Percentiles rank a stretch among this genome's conserved stretches.
These are phyloP conservation scores for Idaea aversata DNA, from an alignment of 2,888 invertebrate genomes.

Conservation along the genomic window DNA sequence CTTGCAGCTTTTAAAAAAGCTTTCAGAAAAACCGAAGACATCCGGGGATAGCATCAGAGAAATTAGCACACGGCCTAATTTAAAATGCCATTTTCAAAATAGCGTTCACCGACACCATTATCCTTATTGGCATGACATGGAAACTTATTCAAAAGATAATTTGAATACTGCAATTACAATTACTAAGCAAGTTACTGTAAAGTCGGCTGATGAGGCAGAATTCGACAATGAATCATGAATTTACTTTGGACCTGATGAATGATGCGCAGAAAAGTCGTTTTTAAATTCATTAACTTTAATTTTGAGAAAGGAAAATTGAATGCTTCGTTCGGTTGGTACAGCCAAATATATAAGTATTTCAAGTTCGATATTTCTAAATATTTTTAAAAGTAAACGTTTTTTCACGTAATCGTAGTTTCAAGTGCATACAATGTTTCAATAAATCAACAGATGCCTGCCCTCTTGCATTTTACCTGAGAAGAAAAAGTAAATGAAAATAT, in stretches of 20 bases:
- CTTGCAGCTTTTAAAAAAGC: not conserved
- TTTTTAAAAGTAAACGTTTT: slow-evolving; percentile 30
- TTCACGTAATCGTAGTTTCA: slow-evolving; percentile 42
- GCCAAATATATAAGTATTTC: slow-evolving; percentile 18
- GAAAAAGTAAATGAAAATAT: not conserved
- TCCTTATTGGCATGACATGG: slow-evolving; percentile 28
- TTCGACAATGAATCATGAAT: not conserved
- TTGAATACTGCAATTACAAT: not conserved
- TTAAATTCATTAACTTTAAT: no score
- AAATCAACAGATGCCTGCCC: slow-evolving; percentile 47
- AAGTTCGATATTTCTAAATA: slow-evolving; percentile 23
- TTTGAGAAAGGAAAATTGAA: slow-evolving; percentile 12
- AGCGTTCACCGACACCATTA: slow-evolving; percentile 25
- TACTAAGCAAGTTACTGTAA: slow-evolving; percentile 2
- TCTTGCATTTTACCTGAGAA: not conserved
- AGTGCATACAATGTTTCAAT: slow-evolving; percentile 60
- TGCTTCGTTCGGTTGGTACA: slow-evolving; percentile 18
- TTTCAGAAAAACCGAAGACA: not conserved
- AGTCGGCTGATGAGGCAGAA: not conserved
- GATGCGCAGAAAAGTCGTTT: not conserved
- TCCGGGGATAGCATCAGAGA: slow-evolving; percentile 15
- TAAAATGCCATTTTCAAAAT: slow-evolving; percentile 21
- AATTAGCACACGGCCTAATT: slow-evolving; percentile 29
- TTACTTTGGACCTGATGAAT: not conserved
- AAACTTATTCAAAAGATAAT: slow-evolving; percentile 9